Conservation (phyloP, 2,113 vertebrate genomes). For the Hippolais icterina region DNA sequence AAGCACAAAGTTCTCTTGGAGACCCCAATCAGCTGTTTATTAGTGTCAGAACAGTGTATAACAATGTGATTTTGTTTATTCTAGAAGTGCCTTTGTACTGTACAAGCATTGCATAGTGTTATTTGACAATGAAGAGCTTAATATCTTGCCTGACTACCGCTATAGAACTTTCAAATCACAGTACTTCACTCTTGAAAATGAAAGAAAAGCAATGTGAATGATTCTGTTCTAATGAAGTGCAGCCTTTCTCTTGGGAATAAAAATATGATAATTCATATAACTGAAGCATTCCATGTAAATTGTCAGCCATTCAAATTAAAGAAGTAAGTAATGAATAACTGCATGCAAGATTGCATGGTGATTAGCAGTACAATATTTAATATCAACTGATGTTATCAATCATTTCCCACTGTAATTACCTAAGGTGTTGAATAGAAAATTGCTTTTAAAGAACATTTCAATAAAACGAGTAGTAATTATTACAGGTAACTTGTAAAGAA, state of each 20-base stretch:
- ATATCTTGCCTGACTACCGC: constrained; percentile 2
- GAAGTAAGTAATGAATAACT: constrained; percentile 63
- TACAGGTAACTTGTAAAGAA: background rate
- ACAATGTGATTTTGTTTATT: constrained; percentile 40
- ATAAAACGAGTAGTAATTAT: constrained; percentile 32
- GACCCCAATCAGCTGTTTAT: constrained; percentile 44
- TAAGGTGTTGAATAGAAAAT: constrained; percentile 50
- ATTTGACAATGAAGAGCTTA: background rate
- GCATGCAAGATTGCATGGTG: constrained; percentile 37
- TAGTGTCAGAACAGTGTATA: constrained; percentile 28
- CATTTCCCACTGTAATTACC: constrained; percentile 56
- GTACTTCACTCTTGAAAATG: constrained; percentile 37
- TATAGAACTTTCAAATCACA: constrained; percentile 39
- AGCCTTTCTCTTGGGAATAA: background rate
- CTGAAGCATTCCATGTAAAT: constrained; percentile 12
- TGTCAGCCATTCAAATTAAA: constrained; percentile 57
- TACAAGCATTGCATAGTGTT: background rate
- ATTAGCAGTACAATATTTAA: constrained; percentile 58
- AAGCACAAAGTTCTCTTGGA: constrained; percentile 33
- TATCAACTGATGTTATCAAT: constrained; percentile 56
- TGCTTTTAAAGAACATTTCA: constrained; percentile 55
- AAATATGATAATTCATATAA: constrained; percentile 34
- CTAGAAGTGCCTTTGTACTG: constrained; percentile 27
- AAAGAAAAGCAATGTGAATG: constrained; percentile 30
- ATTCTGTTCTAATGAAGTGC: constrained; percentile 8